phyloP scores from a whole-genome alignment of 2,888 invertebrate species.

The Pediacus dermestoides region DNA sequence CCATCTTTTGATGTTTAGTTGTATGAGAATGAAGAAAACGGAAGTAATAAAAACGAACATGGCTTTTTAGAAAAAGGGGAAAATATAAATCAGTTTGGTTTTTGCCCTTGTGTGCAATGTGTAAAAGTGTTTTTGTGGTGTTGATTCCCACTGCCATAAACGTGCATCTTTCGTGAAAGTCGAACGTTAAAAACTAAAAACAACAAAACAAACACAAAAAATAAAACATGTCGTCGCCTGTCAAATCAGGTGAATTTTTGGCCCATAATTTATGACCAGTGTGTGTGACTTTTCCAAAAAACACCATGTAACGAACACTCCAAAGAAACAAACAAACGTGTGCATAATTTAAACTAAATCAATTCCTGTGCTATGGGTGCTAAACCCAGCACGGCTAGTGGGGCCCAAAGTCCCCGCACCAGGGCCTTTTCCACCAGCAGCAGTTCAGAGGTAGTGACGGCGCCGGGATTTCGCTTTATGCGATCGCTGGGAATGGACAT shows the following conservation, averaged over 20 bases:
- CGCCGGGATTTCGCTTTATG: slow-evolving; percentile 39
- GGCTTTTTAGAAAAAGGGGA: too few relatives aligned
- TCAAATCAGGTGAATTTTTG: slow-evolving; percentile 50
- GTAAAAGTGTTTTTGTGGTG: too few relatives aligned
- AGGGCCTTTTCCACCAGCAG: slow-evolving; percentile 72
- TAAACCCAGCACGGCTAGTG: slow-evolving; percentile 78
- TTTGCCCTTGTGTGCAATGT: too few relatives aligned
- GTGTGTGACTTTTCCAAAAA: slow-evolving; percentile 21
- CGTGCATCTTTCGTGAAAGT: too few relatives aligned
- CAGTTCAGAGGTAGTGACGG: slow-evolving; percentile 39
- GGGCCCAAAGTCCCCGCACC: slow-evolving; percentile 67
- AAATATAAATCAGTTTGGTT: too few relatives aligned
- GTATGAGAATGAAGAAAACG: too few relatives aligned
- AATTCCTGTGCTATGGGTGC: slow-evolving; percentile 64
- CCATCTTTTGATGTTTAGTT: too few relatives aligned
- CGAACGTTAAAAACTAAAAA: too few relatives aligned
- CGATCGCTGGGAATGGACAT: slow-evolving; percentile 60
- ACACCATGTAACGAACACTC: neutral
- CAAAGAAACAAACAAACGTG: slow-evolving; percentile 21
- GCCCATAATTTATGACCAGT: slow-evolving; percentile 51
- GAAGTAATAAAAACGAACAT: too few relatives aligned
- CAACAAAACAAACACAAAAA: too few relatives aligned
- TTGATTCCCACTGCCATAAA: too few relatives aligned
- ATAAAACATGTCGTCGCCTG: slow-evolving; percentile 47
- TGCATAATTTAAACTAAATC: slow-evolving; percentile 21